Percentiles rank a stretch among this genome's conserved stretches.
Evolutionary conservation across 1,140 invertebrate species (phyloP).

Genomic region (Penaeus japonicus): DNA sequence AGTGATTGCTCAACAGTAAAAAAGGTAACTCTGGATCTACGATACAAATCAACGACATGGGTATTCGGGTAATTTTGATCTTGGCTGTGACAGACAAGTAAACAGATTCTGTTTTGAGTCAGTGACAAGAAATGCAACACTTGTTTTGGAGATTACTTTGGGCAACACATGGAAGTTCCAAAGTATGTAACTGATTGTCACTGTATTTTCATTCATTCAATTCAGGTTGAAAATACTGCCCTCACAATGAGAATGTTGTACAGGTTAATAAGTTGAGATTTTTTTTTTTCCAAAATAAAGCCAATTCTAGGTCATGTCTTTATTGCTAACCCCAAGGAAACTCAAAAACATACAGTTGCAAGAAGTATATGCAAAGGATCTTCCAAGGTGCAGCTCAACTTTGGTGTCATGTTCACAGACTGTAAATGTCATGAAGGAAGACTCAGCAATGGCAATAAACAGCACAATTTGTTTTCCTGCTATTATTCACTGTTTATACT

Average conservation of each 20-base stretch:
- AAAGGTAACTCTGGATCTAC: too few species aligned
- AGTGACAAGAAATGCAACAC: too few species aligned
- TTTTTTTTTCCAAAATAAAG: background rate
- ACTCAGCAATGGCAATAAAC: constrained; percentile 39
- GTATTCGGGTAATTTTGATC: too few species aligned
- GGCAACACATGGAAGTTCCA: too few species aligned
- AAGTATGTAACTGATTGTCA: too few species aligned
- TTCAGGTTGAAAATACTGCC: background rate
- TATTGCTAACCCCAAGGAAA: constrained; percentile 44
- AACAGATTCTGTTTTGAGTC: too few species aligned
- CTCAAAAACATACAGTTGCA: constrained; percentile 40
- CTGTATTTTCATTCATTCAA: too few species aligned
- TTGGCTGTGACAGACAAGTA: too few species aligned
- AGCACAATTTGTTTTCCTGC: constrained; percentile 23
- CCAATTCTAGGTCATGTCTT: constrained; percentile 43
- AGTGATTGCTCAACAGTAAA: too few species aligned
- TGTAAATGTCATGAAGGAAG: constrained; percentile 42
- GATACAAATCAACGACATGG: too few species aligned
- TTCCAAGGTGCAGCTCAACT: constrained; percentile 39
- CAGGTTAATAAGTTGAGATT: background rate
- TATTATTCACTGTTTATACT: constrained; percentile 28
- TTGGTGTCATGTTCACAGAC: constrained; percentile 40
- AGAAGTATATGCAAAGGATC: constrained; percentile 4
- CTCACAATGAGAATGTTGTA: background rate
- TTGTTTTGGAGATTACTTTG: too few species aligned